These are phyloP conservation scores for Glaucopsyche alexis DNA, from an alignment of 2,888 invertebrate genomes.

Conservation along the genomic window DNA sequence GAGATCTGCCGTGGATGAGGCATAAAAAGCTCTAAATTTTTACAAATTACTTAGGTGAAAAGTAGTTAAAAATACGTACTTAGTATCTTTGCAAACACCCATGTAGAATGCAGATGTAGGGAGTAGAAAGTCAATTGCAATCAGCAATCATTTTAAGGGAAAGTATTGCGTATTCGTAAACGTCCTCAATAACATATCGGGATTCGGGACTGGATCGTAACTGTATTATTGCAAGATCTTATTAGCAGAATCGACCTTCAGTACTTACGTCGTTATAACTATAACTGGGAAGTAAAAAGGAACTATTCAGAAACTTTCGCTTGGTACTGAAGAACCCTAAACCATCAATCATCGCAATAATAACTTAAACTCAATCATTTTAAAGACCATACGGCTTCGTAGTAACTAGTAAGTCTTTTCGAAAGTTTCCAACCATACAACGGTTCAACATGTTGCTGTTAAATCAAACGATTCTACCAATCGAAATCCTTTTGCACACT, in stretches of 20 bases:
- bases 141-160: background rate
- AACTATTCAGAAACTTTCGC: background rate
- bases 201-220: too few relatives aligned
- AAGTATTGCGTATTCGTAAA: background rate
- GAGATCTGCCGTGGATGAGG: too few relatives aligned
- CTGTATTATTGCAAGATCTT: too few relatives aligned
- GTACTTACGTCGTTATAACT: too few relatives aligned
- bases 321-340: constrained; percentile 23
- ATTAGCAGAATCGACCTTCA: too few relatives aligned
- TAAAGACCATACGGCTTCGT: background rate
- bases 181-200: too few relatives aligned
- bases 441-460: constrained; percentile 36
- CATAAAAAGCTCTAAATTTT: too few relatives aligned
- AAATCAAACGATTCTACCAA: constrained; percentile 41
- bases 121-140: background rate
- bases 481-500: constrained; percentile 58
- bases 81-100: background rate
- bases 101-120: background rate
- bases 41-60: too few relatives aligned
- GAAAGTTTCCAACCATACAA: background rate
- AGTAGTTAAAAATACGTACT: too few relatives aligned
- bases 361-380: background rate
- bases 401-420: background rate
- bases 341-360: background rate
- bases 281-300: too few relatives aligned